A percentile compares a stretch with the other conserved stretches of the same genome.
Evolutionary conservation across 1,140 invertebrate species (phyloP).

Genomic region (Drosophila busckii): DNA sequence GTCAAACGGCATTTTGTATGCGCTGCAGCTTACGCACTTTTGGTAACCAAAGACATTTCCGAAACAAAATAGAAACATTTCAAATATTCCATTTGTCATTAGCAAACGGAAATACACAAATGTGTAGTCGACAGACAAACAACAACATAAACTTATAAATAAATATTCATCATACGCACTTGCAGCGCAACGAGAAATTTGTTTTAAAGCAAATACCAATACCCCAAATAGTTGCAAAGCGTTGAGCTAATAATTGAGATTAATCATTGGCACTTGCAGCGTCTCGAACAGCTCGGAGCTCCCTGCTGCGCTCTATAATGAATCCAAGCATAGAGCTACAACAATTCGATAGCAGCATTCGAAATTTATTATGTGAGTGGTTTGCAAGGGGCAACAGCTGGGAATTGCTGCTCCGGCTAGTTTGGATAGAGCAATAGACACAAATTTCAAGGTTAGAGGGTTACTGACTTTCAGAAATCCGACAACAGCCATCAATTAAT

Average conservation of each 20-base stretch:
- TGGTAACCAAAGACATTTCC: too few relatives aligned
- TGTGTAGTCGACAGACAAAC: conserved; percentile 11
- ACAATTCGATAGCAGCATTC: conserved; percentile 9
- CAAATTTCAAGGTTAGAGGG: conserved; percentile 74
- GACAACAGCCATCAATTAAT: conserved; percentile 56
- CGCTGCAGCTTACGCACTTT: conserved; percentile 66
- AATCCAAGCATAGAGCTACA: conserved; percentile 35
- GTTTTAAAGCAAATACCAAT: background rate
- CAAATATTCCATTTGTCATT: conserved; percentile 42
- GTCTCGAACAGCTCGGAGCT: conserved; percentile 17
- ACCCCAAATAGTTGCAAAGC: too few relatives aligned
- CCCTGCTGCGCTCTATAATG: conserved; percentile 62
- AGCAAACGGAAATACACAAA: conserved; percentile 52
- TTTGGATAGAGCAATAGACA: conserved; percentile 41
- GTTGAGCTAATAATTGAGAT: conserved; percentile 18
- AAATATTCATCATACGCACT: conserved; percentile 48
- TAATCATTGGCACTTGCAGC: conserved; percentile 53
- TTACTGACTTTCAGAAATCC: conserved; percentile 77
- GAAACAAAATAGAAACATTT: conserved; percentile 42
- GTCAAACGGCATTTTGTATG: conserved; percentile 49
- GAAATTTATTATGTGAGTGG: too few relatives aligned
- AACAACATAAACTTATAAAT: conserved; percentile 22
- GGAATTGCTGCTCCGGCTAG: conserved; percentile 24
- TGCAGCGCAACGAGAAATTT: conserved; percentile 1
- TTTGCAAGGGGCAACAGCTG: too few relatives aligned